These are phyloP conservation scores for western clawed frog (Xenopus tropicalis) DNA, from an alignment of 2,113 vertebrate species.

Conservation along the genomic window UCB_Xtro_10.0 CM004444.2:59920001-59920500, in stretches of 20 bases:
- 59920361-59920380: too few species aligned
- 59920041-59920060: conserved; percentile 46
- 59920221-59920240: background rate
- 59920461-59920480: too few species aligned
- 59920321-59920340: too few species aligned
- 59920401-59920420: too few species aligned
- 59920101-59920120: conserved; percentile 23
- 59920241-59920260: background rate
- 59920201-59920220: conserved; percentile 11
- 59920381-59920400: too few species aligned
- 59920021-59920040: conserved; percentile 37
- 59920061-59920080: conserved; percentile 39
- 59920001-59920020: conserved; percentile 21
- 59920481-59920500: too few species aligned
- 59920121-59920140: conserved; percentile 41
- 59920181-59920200: background rate
- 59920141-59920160: conserved; percentile 25
- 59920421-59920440: too few species aligned
- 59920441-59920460: too few species aligned
- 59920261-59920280: too few species aligned
- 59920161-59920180: conserved; percentile 32
- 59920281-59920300: too few species aligned
- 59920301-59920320: too few species aligned
- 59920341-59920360: too few species aligned
- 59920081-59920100: conserved; percentile 35